Base-by-base conservation (phyloP, 2,113 vertebrate species). In the Gopherus evgoodei region DNA sequence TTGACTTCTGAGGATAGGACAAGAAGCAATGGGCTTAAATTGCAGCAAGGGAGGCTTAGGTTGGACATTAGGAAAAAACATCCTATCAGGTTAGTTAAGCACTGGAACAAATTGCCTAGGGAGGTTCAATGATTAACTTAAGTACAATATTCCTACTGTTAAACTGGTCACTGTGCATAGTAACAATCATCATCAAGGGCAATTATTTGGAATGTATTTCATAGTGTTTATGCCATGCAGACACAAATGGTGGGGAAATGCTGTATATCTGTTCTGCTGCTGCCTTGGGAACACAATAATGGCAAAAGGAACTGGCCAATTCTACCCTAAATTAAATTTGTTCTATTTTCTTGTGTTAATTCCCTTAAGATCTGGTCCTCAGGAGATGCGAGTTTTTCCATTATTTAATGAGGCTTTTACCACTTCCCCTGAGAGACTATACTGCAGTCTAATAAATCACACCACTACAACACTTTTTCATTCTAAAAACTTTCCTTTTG, bases 121-220 rank as follows among this genome's bases (percentile, higher is more conserved):
- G 35, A 69, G 35, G 17, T 17, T 6, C 85, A 92, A 85, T 91
- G 0, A 95, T 92, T 91, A 86, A 92, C 62, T 78, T 88, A 88
- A 93, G 44, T 53, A 83, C 52, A 81, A 35, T 53, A 81, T 86
- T 95, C 53, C 25, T 89, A 84, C 31, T 86, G 47, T 65, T 91
- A 89, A 92, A 54, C 8, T 47, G 52, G 50, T 93, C 93, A 81
- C 42, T 94, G 93, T 95, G 44, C 35, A 79, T 47, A 85, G 82
- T 65, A 92, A 75, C 72, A 91, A 94, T 72, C 25, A n/a, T 57
- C 47, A 91, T 93, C 38, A 91, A 85, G 42, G 57, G 59, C 94
- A 92, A 92, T 88, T 95, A 81, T 95, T 97, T 92, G 85, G 44
- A 94, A 93, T 8, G 72, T 57, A n/a, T 17, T 96, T 94, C 62